Evolutionary conservation across 2,797 vertebrate species (phyloP).

Genomic region (Sparidentex hasta): DNA sequence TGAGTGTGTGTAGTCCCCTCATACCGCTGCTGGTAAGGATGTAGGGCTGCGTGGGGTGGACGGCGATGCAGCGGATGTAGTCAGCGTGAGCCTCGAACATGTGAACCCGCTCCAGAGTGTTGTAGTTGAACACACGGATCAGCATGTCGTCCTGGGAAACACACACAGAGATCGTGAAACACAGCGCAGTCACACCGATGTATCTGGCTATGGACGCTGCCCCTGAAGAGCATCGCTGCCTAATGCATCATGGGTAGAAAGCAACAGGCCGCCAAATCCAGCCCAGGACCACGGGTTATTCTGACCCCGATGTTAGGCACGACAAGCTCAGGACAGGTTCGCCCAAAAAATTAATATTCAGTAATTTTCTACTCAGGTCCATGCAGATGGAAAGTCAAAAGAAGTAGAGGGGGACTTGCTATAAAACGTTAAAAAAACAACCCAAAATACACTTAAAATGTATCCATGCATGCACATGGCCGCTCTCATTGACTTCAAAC

Average conservation of each 20-base stretch:
- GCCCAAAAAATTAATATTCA: too few species aligned
- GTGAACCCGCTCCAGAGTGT: conserved; percentile 94
- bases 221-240: background rate
- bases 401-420: too few species aligned
- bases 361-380: too few species aligned
- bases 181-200: background rate
- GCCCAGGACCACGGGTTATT: too few species aligned
- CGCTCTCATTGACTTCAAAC: background rate
- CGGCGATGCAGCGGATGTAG: conserved; percentile 96
- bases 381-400: too few species aligned
- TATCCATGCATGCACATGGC: background rate
- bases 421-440: too few species aligned
- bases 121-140: conserved; percentile 96
- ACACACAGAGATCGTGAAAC: background rate
- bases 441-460: too few species aligned
- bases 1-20: background rate
- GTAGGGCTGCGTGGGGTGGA: conserved; percentile 95
- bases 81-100: conserved; percentile 97
- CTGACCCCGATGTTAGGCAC: too few species aligned
- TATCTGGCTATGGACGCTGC: background rate
- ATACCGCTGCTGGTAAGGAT: conserved; percentile 94
- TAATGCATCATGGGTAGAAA: background rate
- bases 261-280: too few species aligned
- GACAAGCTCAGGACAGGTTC: too few species aligned
- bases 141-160: conserved; percentile 94